These are phyloP conservation scores for Mesoligia furuncula DNA, from an alignment of 2,888 invertebrate genomes.

Conservation along the genomic window DNA sequence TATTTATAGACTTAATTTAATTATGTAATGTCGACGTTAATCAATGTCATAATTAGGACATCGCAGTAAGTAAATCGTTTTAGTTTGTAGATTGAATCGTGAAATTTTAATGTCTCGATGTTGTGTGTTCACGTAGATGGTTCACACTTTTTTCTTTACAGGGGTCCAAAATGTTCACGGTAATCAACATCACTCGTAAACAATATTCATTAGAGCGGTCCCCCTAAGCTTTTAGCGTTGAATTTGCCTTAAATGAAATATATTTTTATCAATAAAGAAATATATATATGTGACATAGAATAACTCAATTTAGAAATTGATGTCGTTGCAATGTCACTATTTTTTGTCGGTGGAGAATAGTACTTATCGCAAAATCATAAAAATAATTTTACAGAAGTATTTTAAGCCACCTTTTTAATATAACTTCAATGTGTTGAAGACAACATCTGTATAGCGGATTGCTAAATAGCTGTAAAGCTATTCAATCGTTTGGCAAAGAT, in stretches of 20 bases:
- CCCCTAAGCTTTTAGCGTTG: slow-evolving; percentile 72
- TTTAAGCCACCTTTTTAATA: slow-evolving; percentile 75
- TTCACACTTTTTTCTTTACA: slow-evolving; percentile 65
- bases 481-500: slow-evolving; percentile 75
- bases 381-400: slow-evolving; percentile 81
- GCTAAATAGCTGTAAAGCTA: slow-evolving; percentile 69
- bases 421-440: slow-evolving; percentile 72
- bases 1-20: slow-evolving; percentile 70
- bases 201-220: slow-evolving; percentile 58
- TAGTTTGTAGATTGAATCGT: slow-evolving; percentile 70
- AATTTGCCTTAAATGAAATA: slow-evolving; percentile 68
- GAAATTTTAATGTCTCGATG: slow-evolving; percentile 81
- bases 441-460: slow-evolving; percentile 63
- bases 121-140: slow-evolving; percentile 79
- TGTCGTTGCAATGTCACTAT: slow-evolving; percentile 67
- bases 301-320: slow-evolving; percentile 69
- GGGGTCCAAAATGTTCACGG: slow-evolving; percentile 54
- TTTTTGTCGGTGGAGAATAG: slow-evolving; percentile 70
- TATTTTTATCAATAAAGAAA: slow-evolving; percentile 70
- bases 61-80: slow-evolving; percentile 64
- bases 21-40: slow-evolving; percentile 48
- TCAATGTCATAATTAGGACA: slow-evolving; percentile 56
- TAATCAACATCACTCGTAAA: slow-evolving; percentile 47
- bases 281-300: slow-evolving; percentile 67
- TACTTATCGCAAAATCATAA: slow-evolving; percentile 71